These are phyloP conservation scores for Heliothis virescens DNA, from an alignment of 1,140 invertebrate genomes.

Conservation along the genomic window DNA sequence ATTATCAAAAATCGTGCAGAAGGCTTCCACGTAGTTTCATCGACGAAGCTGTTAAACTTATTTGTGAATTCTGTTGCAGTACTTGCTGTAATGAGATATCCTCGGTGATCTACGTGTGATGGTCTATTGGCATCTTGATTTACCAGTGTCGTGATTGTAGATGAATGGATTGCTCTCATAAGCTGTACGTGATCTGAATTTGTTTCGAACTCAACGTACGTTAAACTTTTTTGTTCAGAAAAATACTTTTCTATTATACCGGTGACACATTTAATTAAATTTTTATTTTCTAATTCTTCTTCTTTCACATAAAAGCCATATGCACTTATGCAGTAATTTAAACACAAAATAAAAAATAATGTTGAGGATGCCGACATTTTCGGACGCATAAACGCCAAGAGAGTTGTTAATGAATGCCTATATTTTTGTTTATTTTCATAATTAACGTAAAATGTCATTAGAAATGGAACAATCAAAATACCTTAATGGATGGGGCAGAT, in stretches of 20 bases:
- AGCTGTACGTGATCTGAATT: constrained; percentile 42
- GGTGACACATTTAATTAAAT: constrained; percentile 37
- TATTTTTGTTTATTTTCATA: no score
- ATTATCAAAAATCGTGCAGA: constrained; percentile 55
- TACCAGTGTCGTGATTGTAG: neutral
- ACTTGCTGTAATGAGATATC: constrained; percentile 37
- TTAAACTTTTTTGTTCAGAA: constrained; percentile 24
- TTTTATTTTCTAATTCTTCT: neutral
- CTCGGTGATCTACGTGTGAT: neutral
- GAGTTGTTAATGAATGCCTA: no score
- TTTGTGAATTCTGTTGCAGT: constrained; percentile 1
- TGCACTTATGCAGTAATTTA: neutral
- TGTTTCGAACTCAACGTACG: constrained; percentile 44
- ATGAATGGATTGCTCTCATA: constrained; percentile 47
- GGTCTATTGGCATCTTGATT: neutral
- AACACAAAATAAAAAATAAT: neutral
- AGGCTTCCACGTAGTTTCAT: constrained; percentile 57
- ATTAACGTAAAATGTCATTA: no score
- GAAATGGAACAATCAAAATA: no score
- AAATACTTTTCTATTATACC: constrained; percentile 51
- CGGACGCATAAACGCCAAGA: no score
- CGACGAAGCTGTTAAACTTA: neutral
- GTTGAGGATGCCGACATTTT: neutral
- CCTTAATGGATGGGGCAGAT: no score
- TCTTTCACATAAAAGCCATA: neutral